A percentile compares a stretch with the other conserved stretches of the same genome.
phyloP scores from a whole-genome alignment of 2,113 vertebrate species.

The Rhegmatorhina hoffmannsi region DNA sequence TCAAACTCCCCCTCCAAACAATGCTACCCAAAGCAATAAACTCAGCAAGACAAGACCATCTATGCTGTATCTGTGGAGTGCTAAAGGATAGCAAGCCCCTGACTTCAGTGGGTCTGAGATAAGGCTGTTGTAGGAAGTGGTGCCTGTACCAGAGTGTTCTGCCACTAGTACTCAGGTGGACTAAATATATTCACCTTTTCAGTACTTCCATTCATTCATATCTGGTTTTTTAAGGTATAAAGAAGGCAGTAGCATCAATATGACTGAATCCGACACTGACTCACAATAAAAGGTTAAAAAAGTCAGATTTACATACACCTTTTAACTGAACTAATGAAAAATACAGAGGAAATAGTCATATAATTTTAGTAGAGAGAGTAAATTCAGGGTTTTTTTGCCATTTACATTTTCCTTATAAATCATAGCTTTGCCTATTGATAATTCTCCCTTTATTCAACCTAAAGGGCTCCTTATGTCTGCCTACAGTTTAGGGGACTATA shows the following conservation, averaged over 20 bases:
- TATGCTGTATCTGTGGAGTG: not conserved
- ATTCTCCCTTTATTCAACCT: slow-evolving; percentile 50
- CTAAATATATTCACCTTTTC: not conserved
- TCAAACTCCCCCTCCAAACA: not conserved
- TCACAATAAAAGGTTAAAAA: not conserved
- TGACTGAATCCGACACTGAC: not conserved
- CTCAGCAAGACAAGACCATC: not conserved
- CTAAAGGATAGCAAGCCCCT: not conserved
- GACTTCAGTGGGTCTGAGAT: not conserved
- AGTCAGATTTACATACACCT: not conserved
- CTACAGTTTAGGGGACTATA: slow-evolving; percentile 16
- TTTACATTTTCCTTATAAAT: not conserved
- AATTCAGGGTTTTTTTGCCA: not conserved
- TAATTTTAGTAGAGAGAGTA: not conserved
- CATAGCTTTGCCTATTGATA: slow-evolving; percentile 26
- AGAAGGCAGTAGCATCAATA: not conserved
- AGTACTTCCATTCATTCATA: not conserved
- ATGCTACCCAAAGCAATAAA: not conserved
- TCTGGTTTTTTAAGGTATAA: not conserved
- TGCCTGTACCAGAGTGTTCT: not conserved
- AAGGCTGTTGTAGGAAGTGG: not conserved
- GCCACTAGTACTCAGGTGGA: not conserved
- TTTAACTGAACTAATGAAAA: not conserved
- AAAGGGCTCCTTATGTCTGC: slow-evolving; percentile 37
- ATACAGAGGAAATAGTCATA: not conserved